phyloP scores from a whole-genome alignment of 1,140 invertebrate species.

The Sitobion miscanthi region DNA sequence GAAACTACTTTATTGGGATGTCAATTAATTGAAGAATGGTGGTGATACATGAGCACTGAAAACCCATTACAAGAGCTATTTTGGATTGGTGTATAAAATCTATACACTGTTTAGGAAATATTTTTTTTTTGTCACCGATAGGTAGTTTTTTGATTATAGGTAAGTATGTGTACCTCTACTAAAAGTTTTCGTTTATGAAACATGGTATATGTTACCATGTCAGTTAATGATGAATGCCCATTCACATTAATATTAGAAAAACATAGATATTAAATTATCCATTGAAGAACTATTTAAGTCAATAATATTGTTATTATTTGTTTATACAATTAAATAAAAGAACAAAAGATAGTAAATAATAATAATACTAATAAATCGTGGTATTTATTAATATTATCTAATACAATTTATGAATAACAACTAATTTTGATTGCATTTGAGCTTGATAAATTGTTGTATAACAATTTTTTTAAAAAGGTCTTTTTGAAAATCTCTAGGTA shows the following conservation, averaged over 20 bases:
- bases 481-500: too few species aligned
- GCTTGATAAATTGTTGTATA: background rate
- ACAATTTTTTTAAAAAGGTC: background rate
- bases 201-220: background rate
- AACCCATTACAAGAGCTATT: background rate
- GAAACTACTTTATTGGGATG: background rate
- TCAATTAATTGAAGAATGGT: background rate
- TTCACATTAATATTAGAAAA: background rate
- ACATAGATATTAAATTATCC: background rate
- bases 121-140: background rate
- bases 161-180: background rate
- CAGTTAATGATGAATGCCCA: background rate
- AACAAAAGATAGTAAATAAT: background rate
- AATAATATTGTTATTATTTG: background rate
- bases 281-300: background rate
- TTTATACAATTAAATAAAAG: background rate
- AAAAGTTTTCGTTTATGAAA: background rate
- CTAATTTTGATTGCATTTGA: background rate
- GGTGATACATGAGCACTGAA: background rate
- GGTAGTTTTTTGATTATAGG: background rate
- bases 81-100: background rate
- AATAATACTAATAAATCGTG: background rate
- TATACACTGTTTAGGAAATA: background rate
- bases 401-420: background rate
- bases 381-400: background rate